Evolutionary conservation across 1,140 invertebrate species (phyloP).

Genomic region (Procambarus clarkii): DNA sequence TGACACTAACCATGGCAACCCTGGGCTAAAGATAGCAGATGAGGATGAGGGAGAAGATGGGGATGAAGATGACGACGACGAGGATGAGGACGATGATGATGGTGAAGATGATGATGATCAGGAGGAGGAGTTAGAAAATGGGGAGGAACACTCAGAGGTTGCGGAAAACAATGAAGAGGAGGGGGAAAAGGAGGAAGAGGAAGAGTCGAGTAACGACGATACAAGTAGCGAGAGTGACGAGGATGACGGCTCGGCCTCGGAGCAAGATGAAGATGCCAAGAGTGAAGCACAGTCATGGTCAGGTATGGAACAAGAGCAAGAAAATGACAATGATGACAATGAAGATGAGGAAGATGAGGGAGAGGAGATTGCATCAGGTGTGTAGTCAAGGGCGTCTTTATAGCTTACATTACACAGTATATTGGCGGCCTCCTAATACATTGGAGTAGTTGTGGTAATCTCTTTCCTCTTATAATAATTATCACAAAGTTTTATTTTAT

Average conservation of each 20-base stretch:
- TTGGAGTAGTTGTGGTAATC: too few relatives aligned
- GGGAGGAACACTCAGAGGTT: not conserved
- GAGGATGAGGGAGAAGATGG: constrained; percentile 20
- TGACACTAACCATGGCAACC: not conserved
- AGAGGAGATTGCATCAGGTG: constrained; percentile 1
- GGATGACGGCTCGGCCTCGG: constrained; percentile 1
- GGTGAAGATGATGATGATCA: constrained; percentile 27
- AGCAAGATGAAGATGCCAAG: constrained; percentile 34
- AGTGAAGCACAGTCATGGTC: not conserved
- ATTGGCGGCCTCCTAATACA: too few relatives aligned
- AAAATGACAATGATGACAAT: constrained; percentile 17
- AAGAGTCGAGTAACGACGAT: constrained; percentile 27
- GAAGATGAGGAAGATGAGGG: constrained; percentile 27
- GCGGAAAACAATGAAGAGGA: constrained; percentile 2
- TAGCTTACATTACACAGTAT: too few relatives aligned
- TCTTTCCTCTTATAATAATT: too few relatives aligned
- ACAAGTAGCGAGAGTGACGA: constrained; percentile 42
- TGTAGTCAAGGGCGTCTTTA: too few relatives aligned
- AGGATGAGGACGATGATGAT: constrained; percentile 26
- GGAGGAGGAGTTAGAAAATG: constrained; percentile 5
- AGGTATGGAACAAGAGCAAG: constrained; percentile 14
- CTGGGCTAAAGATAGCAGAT: not conserved
- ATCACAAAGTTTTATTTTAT: too few relatives aligned
- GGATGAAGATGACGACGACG: not conserved
- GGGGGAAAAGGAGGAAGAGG: not conserved